These are phyloP conservation scores for Alentia gelatinosa DNA, from an alignment of 2,888 invertebrate species.

Conservation along the genomic window DNA sequence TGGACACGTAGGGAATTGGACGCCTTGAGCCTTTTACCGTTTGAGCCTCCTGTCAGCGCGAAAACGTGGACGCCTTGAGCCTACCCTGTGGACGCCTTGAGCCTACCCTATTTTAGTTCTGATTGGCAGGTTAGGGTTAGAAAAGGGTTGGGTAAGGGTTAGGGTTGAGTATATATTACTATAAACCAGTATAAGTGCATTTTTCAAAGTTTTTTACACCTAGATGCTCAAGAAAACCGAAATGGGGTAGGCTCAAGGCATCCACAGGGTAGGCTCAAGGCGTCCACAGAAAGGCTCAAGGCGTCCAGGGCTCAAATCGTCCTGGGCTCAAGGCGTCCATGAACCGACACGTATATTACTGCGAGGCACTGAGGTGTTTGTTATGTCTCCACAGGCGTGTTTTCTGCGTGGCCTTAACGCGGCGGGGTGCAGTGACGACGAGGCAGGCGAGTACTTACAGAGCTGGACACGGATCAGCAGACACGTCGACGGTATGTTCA, in stretches of 20 bases:
- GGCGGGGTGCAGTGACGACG: not conserved
- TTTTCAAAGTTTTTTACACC: not conserved
- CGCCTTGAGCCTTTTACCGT: too few relatives aligned
- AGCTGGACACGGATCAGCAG: not conserved
- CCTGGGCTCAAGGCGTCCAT: not conserved
- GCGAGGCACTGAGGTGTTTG: not conserved
- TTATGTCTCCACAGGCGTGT: not conserved
- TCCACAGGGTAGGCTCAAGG: not conserved
- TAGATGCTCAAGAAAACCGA: not conserved
- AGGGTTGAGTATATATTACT: too few relatives aligned
- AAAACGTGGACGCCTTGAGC: too few relatives aligned
- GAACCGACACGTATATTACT: not conserved
- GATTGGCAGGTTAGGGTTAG: too few relatives aligned
- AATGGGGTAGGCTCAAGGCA: not conserved
- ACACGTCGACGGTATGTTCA: conserved; percentile 9
- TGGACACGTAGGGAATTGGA: too few relatives aligned
- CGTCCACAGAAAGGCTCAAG: not conserved
- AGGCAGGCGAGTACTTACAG: not conserved
- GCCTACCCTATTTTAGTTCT: too few relatives aligned
- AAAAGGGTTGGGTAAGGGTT: too few relatives aligned
- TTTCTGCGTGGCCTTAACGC: conserved; percentile 31
- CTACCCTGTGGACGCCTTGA: too few relatives aligned
- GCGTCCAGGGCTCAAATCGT: not conserved
- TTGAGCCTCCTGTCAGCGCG: too few relatives aligned
- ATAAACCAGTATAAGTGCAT: too few relatives aligned